Percentiles rank a stretch among this genome's conserved stretches.
Evolutionary conservation across 2,888 invertebrate genomes (phyloP).

Genomic region (Pollenia griseotomentosa): DNA sequence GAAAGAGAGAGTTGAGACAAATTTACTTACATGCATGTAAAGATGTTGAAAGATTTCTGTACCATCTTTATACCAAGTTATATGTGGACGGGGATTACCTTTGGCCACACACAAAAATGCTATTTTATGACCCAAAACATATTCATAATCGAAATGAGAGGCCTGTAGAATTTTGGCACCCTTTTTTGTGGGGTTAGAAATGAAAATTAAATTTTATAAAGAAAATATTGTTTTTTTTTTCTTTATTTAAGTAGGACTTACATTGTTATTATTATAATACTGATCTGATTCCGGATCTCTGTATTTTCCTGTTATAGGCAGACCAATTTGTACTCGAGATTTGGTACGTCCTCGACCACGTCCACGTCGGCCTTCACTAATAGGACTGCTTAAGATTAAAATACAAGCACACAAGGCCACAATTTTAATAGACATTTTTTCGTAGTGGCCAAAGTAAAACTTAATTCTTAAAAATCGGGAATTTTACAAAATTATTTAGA

Average conservation of each 20-base stretch:
- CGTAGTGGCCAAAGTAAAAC: neutral
- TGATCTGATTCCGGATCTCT: constrained; percentile 95
- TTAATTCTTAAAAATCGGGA: neutral
- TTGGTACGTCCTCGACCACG: constrained; percentile 90
- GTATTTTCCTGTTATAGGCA: constrained; percentile 95
- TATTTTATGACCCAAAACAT: constrained; percentile 96
- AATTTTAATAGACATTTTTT: constrained; percentile 80
- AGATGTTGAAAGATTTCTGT: constrained; percentile 95
- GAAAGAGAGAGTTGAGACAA: neutral
- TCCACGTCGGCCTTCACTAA: constrained; percentile 87
- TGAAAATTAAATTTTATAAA: too few relatives aligned
- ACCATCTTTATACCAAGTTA: constrained; percentile 98
- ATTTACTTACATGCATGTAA: constrained; percentile 91
- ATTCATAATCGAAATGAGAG: constrained; percentile 97
- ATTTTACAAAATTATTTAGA: neutral
- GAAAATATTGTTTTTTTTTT: constrained; percentile 5
- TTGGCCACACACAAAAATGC: constrained; percentile 96
- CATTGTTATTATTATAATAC: constrained; percentile 95
- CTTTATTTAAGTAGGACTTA: constrained; percentile 77
- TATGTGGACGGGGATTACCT: constrained; percentile 94
- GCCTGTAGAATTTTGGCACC: constrained; percentile 95
- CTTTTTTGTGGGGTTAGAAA: constrained; percentile 84
- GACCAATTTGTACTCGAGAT: constrained; percentile 93
- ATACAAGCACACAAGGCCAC: constrained; percentile 80
- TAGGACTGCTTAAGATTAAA: constrained; percentile 82